These are phyloP conservation scores for Apus apus DNA, from an alignment of 2,113 vertebrate species.

Conservation along the genomic window DNA sequence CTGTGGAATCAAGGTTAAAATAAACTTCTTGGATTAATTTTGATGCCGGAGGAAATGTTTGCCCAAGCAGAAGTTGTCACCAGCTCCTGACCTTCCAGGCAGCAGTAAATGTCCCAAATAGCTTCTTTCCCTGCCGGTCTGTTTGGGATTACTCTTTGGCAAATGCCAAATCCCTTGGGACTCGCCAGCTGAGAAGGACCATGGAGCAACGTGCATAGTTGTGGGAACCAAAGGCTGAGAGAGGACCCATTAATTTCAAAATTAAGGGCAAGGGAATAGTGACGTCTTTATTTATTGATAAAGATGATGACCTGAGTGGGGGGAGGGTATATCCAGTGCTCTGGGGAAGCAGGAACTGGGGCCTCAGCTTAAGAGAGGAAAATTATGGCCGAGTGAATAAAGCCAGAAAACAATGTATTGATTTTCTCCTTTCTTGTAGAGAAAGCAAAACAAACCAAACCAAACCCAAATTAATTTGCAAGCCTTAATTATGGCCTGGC, in stretches of 20 bases:
- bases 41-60: neutral
- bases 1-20: neutral
- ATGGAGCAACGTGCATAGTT: neutral
- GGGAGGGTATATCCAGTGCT: neutral
- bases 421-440: conserved; percentile 2
- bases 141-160: neutral
- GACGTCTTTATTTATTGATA: neutral
- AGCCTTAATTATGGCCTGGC: neutral
- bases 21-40: neutral
- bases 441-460: neutral
- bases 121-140: neutral
- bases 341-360: neutral
- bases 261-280: neutral
- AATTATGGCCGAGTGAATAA: neutral
- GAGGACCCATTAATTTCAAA: neutral
- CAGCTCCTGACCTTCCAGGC: neutral
- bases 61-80: neutral
- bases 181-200: neutral
- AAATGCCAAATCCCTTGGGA: neutral
- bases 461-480: neutral
- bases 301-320: neutral
- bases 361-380: neutral
- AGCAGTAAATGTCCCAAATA: neutral
- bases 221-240: neutral
- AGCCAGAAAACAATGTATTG: neutral